Conservation (phyloP, 2,888 invertebrate species). For the Cecidostiba fungosa region DNA sequence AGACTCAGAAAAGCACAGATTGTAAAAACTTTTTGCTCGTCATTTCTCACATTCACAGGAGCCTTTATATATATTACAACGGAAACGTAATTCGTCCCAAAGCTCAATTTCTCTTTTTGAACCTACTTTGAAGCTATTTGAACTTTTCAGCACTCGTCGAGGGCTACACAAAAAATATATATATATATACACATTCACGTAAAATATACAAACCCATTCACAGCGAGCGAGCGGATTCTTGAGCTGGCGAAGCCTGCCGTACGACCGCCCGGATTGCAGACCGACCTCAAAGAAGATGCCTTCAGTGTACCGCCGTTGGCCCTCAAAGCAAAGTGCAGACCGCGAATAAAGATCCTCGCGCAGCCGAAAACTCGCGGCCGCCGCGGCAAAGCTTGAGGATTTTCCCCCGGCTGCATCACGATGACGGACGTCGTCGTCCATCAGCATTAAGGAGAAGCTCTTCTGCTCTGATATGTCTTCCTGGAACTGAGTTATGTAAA, state of each 20-base stretch:
- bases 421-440: slow-evolving; percentile 11
- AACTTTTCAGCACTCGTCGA: no score
- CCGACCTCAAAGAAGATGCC: slow-evolving; percentile 73
- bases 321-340: slow-evolving; percentile 72
- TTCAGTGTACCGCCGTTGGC: slow-evolving; percentile 73
- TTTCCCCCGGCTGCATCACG: neutral
- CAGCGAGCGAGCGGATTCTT: slow-evolving; percentile 54
- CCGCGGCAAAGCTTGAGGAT: neutral
- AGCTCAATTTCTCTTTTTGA: no score
- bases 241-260: slow-evolving; percentile 68
- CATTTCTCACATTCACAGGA: neutral
- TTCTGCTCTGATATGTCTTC: no score
- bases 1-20: neutral
- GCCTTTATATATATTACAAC: no score
- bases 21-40: neutral
- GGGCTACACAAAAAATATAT: no score
- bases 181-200: no score
- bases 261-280: slow-evolving; percentile 72
- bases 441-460: neutral
- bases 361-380: slow-evolving; percentile 67
- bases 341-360: slow-evolving; percentile 71
- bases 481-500: no score
- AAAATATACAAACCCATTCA: neutral
- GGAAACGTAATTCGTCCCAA: no score
- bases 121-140: no score